These are phyloP conservation scores for Phocoena sinus DNA, from an alignment of 2,113 vertebrate genomes.

Conservation along the genomic window DNA sequence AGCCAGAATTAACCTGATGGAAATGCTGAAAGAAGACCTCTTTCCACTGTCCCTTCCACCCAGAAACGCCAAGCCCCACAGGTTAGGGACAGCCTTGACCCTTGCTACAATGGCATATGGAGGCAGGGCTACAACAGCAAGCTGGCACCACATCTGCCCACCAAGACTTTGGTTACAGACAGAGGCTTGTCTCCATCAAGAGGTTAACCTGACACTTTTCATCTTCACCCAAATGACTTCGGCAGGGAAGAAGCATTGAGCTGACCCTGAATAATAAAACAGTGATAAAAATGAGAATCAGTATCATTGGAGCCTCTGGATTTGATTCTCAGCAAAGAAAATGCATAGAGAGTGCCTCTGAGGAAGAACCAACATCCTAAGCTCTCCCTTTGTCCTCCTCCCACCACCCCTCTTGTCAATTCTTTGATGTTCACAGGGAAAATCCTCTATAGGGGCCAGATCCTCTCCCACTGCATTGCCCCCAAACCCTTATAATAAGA, in stretches of 20 bases:
- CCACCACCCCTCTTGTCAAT: background rate
- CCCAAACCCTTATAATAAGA: slow-evolving; percentile 4
- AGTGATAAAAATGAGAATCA: slow-evolving; percentile 64
- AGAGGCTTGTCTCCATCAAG: background rate
- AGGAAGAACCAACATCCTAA: slow-evolving; percentile 73
- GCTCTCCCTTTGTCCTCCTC: slow-evolving; percentile 45
- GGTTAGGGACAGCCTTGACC: background rate
- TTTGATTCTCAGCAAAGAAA: slow-evolving; percentile 66
- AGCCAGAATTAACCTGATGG: background rate
- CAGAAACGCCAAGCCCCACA: background rate
- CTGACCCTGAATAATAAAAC: slow-evolving; percentile 58
- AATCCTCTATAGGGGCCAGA: slow-evolving; percentile 40
- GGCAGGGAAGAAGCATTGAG: background rate
- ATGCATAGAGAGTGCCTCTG: slow-evolving; percentile 63
- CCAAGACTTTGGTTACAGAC: background rate
- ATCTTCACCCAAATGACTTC: slow-evolving; percentile 51
- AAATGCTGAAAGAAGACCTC: background rate
- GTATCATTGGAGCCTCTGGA: slow-evolving; percentile 63
- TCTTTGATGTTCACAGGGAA: slow-evolving; percentile 64
- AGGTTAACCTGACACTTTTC: slow-evolving; percentile 52
- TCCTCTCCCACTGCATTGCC: background rate
- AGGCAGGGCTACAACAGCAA: background rate
- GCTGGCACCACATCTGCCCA: background rate
- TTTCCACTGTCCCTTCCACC: background rate
- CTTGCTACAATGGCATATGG: background rate